A percentile compares a stretch with the other conserved stretches of the same genome.
Evolutionary conservation across 2,888 invertebrate species (phyloP).

Genomic region (Rapana venosa): DNA sequence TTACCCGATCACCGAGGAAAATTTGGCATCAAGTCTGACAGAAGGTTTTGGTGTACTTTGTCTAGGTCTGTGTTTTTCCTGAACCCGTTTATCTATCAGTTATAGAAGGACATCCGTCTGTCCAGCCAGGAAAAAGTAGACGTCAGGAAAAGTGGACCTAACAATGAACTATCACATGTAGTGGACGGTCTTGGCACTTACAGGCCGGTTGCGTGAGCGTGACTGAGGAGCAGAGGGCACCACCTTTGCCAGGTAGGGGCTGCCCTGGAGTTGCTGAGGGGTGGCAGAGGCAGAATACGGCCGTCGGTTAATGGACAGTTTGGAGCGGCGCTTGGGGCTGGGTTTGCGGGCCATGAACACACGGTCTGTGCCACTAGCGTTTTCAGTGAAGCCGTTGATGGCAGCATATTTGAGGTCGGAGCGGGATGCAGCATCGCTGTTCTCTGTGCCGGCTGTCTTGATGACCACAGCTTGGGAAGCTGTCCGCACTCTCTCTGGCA

Average conservation of each 20-base stretch:
- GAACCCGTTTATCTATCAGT: neutral
- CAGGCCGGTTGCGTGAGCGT: slow-evolving; percentile 58
- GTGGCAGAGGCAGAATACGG: slow-evolving; percentile 72
- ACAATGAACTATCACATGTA: slow-evolving; percentile 35
- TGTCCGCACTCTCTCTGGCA: slow-evolving; percentile 31
- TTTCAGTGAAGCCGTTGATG: slow-evolving; percentile 50
- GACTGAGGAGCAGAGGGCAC: slow-evolving; percentile 62
- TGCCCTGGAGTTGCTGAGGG: slow-evolving; percentile 59
- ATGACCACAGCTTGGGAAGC: slow-evolving; percentile 24
- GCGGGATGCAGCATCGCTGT: slow-evolving; percentile 37
- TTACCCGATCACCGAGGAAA: slow-evolving; percentile 22
- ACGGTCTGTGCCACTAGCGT: slow-evolving; percentile 55
- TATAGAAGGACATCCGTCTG: neutral
- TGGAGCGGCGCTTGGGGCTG: slow-evolving; percentile 57
- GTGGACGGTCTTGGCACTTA: slow-evolving; percentile 50
- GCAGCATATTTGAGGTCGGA: slow-evolving; percentile 50
- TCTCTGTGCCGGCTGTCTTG: slow-evolving; percentile 17
- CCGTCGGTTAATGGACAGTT: slow-evolving; percentile 67
- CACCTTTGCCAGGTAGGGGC: slow-evolving; percentile 67
- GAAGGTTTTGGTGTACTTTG: neutral
- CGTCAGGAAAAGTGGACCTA: neutral
- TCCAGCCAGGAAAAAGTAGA: neutral
- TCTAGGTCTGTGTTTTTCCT: neutral
- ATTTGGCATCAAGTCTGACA: slow-evolving; percentile 10
- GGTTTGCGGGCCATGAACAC: slow-evolving; percentile 58